These are phyloP conservation scores for Hippoglossus stenolepis DNA, from an alignment of 2,113 vertebrate species.

Conservation along the genomic window DNA sequence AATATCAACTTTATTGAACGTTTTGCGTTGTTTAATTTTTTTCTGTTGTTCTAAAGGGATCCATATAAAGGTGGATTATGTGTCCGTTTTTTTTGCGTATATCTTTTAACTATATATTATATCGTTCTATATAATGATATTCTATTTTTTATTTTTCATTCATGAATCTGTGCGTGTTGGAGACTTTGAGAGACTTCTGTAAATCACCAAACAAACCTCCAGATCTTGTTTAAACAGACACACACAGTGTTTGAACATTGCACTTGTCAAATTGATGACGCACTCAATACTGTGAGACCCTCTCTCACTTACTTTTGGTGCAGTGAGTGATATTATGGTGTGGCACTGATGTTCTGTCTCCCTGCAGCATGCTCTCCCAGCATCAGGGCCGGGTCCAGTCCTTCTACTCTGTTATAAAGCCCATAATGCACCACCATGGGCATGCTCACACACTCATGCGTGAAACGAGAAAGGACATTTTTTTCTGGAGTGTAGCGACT, in stretches of 20 bases:
- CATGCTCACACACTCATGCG: conserved; percentile 72
- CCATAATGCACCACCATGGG: conserved; percentile 75
- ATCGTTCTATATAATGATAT: too few species aligned
- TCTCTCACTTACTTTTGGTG: conserved; percentile 3
- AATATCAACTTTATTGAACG: too few species aligned
- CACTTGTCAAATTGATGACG: neutral
- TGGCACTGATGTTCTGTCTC: conserved; percentile 30
- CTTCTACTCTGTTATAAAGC: conserved; percentile 51
- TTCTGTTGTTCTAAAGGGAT: too few species aligned
- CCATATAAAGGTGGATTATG: too few species aligned
- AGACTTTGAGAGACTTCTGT: neutral
- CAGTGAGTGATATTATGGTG: conserved; percentile 26
- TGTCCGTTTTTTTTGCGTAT: too few species aligned
- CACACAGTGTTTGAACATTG: neutral
- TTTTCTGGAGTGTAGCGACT: conserved; percentile 36
- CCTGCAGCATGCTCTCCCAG: conserved; percentile 55
- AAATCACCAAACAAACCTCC: neutral
- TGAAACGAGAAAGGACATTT: conserved; percentile 75
- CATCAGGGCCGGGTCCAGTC: neutral
- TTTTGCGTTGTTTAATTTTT: too few species aligned
- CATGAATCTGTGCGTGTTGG: neutral
- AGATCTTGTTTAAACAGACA: neutral
- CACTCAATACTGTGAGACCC: neutral
- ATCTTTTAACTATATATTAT: too few species aligned
- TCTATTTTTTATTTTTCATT: neutral